A percentile compares a stretch with the other conserved stretches of the same genome.
Evolutionary conservation across 2,888 invertebrate species (phyloP).

Genomic region (Serrognathus titanus): DNA sequence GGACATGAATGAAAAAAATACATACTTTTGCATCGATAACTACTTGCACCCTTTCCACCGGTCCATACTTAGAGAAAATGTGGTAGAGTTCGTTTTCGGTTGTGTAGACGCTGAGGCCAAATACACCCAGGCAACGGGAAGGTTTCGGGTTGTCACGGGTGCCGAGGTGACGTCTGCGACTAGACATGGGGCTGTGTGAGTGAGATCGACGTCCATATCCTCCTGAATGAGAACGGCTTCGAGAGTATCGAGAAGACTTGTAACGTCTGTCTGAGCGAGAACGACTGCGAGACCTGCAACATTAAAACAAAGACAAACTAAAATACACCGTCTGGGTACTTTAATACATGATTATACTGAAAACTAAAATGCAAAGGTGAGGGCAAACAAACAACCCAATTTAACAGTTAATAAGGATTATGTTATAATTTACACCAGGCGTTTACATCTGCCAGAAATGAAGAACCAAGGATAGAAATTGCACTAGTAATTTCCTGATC

Average conservation of each 20-base stretch:
- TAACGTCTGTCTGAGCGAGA: conserved; percentile 57
- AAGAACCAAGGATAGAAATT: no score
- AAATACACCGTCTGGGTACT: conserved; percentile 3
- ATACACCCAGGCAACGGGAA: conserved; percentile 88
- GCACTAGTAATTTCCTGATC: no score
- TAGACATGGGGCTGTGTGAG: conserved; percentile 80
- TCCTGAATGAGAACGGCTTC: conserved; percentile 59
- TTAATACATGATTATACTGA: no score
- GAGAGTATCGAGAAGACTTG: conserved; percentile 59
- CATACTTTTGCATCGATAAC: conserved; percentile 92
- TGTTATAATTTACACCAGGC: no score
- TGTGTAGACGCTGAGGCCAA: conserved; percentile 90
- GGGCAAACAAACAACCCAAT: no score
- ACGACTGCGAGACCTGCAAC: conserved; percentile 57
- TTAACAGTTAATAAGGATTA: no score
- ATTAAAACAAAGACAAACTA: conserved; percentile 29
- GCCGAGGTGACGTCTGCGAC: conserved; percentile 72
- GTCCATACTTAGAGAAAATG: conserved; percentile 89
- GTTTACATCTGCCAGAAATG: no score
- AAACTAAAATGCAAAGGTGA: no score
- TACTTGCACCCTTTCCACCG: conserved; percentile 88
- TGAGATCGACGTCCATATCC: conserved; percentile 60
- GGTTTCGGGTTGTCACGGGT: conserved; percentile 85
- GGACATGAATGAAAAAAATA: not conserved
- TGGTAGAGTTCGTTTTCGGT: conserved; percentile 89